Percentiles rank a stretch among this genome's conserved stretches.
These are phyloP conservation scores for Scolanthus callimorphus DNA, from an alignment of 92 coral and sea anemone genomes.

Conservation along the genomic window DNA sequence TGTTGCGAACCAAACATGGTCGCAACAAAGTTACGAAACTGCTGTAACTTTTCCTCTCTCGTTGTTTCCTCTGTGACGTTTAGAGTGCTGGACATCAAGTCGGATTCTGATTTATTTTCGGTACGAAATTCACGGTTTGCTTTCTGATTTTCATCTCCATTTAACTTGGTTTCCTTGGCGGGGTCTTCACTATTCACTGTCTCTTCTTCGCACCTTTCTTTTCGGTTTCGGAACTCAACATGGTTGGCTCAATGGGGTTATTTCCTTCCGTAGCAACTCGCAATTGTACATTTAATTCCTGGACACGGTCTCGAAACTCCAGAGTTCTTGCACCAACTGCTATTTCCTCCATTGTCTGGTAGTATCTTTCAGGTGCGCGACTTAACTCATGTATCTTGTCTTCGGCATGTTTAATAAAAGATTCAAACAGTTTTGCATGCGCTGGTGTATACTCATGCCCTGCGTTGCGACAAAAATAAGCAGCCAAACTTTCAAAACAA, in stretches of 20 bases:
- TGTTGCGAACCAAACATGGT: background rate
- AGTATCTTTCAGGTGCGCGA: background rate
- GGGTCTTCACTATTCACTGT: background rate
- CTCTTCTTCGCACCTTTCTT: background rate
- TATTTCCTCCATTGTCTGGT: background rate
- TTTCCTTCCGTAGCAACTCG: too few relatives aligned
- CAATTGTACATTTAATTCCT: too few relatives aligned
- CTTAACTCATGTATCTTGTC: background rate
- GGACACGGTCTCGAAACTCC: too few relatives aligned
- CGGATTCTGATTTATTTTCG: background rate
- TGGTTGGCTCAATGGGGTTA: too few relatives aligned
- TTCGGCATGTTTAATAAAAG: background rate
- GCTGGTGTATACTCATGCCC: slow-evolving; percentile 17
- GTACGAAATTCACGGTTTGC: background rate
- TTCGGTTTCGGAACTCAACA: too few relatives aligned
- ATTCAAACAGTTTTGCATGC: slow-evolving; percentile 16
- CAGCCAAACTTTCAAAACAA: slow-evolving; percentile 18
- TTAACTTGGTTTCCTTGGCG: slow-evolving; percentile 4
- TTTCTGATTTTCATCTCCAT: background rate
- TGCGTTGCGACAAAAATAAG: slow-evolving; percentile 6
- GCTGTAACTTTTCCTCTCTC: background rate
- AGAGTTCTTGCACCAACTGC: too few relatives aligned
- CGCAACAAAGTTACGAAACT: background rate
- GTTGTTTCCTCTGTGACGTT: background rate
- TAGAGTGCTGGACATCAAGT: too few relatives aligned